Evolutionary conservation across 2,113 vertebrate species (phyloP).

Genomic region (Microcebus ravelobensis): DNA sequence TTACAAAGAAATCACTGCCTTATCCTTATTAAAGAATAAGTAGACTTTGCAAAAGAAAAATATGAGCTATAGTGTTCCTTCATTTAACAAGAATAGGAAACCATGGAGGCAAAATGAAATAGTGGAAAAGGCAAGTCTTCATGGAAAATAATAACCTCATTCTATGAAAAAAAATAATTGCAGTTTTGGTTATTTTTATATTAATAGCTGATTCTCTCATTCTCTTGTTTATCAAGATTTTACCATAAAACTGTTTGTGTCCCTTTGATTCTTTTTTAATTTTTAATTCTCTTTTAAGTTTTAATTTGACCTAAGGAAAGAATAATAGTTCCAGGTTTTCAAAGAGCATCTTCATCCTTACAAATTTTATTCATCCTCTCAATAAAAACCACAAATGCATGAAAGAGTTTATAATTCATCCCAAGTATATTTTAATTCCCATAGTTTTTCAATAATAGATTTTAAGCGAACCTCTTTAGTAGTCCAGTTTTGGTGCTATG

Average conservation of each 20-base stretch:
- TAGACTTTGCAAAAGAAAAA: constrained; percentile 56
- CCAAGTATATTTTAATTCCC: not conserved
- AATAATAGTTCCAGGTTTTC: not conserved
- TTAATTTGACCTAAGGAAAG: not conserved
- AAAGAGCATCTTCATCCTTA: not conserved
- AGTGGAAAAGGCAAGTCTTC: not conserved
- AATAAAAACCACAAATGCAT: not conserved
- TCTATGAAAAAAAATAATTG: constrained; percentile 46
- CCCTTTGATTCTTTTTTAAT: not conserved
- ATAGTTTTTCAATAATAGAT: not conserved
- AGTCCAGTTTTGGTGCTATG: not conserved
- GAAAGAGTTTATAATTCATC: not conserved
- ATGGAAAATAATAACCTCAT: constrained; percentile 38
- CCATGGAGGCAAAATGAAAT: constrained; percentile 55
- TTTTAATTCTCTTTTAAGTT: not conserved
- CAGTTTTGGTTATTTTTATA: constrained; percentile 43
- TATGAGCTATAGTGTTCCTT: not conserved
- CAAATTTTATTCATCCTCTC: not conserved
- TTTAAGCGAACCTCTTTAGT: not conserved
- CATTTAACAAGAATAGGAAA: constrained; percentile 58
- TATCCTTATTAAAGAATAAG: constrained; percentile 72
- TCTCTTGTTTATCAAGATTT: constrained; percentile 32
- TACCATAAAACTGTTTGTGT: not conserved
- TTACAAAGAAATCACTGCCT: constrained; percentile 59
- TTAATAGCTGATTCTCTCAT: not conserved